phyloP scores from a whole-genome alignment of 2,888 invertebrate species.

The Caenorhabditis becei region DNA sequence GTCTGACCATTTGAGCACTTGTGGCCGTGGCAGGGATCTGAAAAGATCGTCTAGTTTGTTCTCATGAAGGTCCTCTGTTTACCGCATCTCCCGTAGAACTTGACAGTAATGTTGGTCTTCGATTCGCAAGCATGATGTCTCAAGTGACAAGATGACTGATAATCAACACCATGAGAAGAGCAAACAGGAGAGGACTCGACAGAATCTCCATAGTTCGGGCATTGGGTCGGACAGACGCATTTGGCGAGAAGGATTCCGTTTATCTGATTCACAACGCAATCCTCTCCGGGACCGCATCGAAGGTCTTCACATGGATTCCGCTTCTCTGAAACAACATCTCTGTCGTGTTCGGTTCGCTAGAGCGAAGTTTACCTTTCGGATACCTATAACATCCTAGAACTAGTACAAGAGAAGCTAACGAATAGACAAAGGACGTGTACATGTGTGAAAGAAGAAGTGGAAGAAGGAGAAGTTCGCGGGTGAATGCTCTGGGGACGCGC shows the following conservation, averaged over 20 bases:
- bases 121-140: conserved; percentile 81
- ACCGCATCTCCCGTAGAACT: conserved; percentile 84
- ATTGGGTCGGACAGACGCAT: conserved; percentile 71
- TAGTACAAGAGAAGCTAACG: conserved; percentile 3
- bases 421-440: conserved; percentile 31
- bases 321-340: conserved; percentile 68
- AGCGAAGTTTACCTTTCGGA: conserved; percentile 52
- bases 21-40: conserved; percentile 89
- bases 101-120: conserved; percentile 82
- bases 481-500: conserved; percentile 39
- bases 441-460: conserved; percentile 28
- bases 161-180: conserved; percentile 84
- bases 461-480: too few relatives aligned
- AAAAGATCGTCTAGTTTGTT: background rate
- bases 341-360: too few relatives aligned
- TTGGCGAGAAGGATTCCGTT: conserved; percentile 68
- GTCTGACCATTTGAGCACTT: conserved; percentile 89
- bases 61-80: background rate
- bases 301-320: conserved; percentile 75
- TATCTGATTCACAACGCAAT: conserved; percentile 71
- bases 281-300: conserved; percentile 74
- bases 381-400: conserved; percentile 49
- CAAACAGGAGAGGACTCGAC: conserved; percentile 86
- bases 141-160: conserved; percentile 71
- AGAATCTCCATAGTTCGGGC: conserved; percentile 74